A percentile compares a stretch with the other conserved stretches of the same genome.
Evolutionary conservation across 2,113 vertebrate species (phyloP).

Genomic region (Pteropus alecto): DNA sequence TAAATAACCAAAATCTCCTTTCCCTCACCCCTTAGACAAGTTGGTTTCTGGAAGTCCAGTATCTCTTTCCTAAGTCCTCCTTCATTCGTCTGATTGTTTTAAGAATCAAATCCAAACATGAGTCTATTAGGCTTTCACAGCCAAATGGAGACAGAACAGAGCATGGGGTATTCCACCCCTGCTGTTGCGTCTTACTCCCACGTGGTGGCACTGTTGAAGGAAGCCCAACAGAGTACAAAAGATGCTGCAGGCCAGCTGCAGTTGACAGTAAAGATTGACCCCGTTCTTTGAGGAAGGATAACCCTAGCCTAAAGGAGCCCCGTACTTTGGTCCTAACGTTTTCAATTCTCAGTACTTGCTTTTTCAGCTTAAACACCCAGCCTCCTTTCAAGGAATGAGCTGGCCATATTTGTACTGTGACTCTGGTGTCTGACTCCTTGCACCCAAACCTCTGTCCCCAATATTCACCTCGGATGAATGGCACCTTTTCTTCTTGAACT

Average conservation of each 20-base stretch:
- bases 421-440: neutral
- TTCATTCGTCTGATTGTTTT: neutral
- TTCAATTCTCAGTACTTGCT: neutral
- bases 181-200: slow-evolving; percentile 22
- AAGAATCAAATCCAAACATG: neutral
- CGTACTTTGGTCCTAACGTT: neutral
- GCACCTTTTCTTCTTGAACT: neutral
- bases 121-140: neutral
- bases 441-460: neutral
- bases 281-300: neutral
- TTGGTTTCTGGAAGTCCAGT: neutral
- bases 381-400: neutral
- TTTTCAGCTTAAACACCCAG: neutral
- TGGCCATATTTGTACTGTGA: neutral
- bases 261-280: rapidly evolving
- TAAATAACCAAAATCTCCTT: neutral
- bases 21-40: neutral
- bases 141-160: neutral
- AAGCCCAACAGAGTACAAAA: rapidly evolving
- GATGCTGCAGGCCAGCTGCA: rapidly evolving
- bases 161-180: neutral
- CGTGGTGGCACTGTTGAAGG: slow-evolving; percentile 33
- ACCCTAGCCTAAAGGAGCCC: neutral
- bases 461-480: too few relatives aligned
- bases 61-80: neutral